phyloP scores from a whole-genome alignment of 2,888 invertebrate species.

The Ormyrus thymus region DNA sequence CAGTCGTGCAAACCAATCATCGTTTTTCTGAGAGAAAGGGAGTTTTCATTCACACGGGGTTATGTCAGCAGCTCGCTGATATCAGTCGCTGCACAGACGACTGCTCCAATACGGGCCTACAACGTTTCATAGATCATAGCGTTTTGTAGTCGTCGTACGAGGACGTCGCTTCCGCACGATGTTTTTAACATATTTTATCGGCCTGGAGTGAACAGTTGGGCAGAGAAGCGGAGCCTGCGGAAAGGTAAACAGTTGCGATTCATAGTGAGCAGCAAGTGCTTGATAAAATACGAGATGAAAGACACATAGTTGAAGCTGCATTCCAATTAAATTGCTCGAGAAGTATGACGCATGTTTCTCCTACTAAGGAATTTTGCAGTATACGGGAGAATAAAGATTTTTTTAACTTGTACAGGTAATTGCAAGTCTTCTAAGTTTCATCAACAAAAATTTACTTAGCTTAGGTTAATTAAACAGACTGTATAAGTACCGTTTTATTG shows the following conservation, averaged over 20 bases:
- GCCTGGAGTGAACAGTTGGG: neutral
- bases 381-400: conserved; percentile 20
- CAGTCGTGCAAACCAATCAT: conserved; percentile 4
- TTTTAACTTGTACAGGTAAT: conserved; percentile 18
- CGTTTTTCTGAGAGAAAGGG: conserved; percentile 29
- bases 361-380: conserved; percentile 22
- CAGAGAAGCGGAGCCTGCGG: neutral
- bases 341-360: conserved; percentile 53
- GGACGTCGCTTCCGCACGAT: conserved; percentile 36
- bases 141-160: conserved; percentile 24
- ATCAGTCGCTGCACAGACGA: neutral
- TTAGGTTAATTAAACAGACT: too few relatives aligned
- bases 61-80: conserved; percentile 19
- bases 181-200: conserved; percentile 28
- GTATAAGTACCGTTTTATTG: too few relatives aligned
- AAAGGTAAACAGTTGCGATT: neutral
- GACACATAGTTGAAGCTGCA: conserved; percentile 48
- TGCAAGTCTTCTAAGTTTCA: neutral
- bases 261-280: conserved; percentile 17
- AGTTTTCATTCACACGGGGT: conserved; percentile 35
- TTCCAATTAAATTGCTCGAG: conserved; percentile 53
- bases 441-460: neutral
- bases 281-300: conserved; percentile 47
- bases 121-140: neutral
- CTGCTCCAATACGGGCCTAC: neutral